Evolutionary conservation across 2,888 invertebrate species (phyloP).

Genomic region (Myathropa florea): DNA sequence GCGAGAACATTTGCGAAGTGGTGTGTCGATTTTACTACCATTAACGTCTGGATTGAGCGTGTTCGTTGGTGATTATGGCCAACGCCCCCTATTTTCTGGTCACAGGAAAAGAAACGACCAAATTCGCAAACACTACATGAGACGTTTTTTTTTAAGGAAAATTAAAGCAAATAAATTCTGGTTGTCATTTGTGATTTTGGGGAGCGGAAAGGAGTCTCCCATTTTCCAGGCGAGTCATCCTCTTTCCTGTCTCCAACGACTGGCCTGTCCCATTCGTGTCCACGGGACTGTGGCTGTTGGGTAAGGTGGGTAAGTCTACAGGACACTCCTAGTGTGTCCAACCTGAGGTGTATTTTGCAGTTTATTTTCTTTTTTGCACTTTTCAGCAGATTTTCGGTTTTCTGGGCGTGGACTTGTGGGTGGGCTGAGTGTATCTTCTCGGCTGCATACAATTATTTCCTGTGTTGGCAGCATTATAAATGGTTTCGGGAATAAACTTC

Average conservation of each 20-base stretch:
- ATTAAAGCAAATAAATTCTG: conserved; percentile 47
- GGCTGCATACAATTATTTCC: conserved; percentile 4
- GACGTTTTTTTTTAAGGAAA: conserved; percentile 7
- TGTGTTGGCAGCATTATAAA: conserved; percentile 2
- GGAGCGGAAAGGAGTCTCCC: conserved; percentile 29
- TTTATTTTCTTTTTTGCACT: conserved; percentile 1
- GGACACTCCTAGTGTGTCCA: conserved; percentile 34
- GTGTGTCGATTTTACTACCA: conserved; percentile 28
- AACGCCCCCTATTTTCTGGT: conserved; percentile 25
- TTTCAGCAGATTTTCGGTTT: conserved; percentile 11
- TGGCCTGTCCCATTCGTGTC: background rate
- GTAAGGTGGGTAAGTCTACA: conserved; percentile 28
- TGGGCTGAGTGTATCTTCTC: background rate
- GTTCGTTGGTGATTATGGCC: conserved; percentile 45
- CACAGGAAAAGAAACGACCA: background rate
- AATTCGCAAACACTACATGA: conserved; percentile 39
- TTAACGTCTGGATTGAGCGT: conserved; percentile 45
- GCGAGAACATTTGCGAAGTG: conserved; percentile 31
- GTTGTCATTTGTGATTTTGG: conserved; percentile 33
- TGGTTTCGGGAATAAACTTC: conserved; percentile 1
- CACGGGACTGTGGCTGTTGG: background rate
- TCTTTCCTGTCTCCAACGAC: conserved; percentile 6
- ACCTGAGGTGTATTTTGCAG: background rate
- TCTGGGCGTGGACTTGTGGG: background rate
- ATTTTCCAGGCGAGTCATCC: conserved; percentile 12